These are phyloP conservation scores for Chorisops tibialis DNA, from an alignment of 2,888 invertebrate genomes.

Conservation along the genomic window DNA sequence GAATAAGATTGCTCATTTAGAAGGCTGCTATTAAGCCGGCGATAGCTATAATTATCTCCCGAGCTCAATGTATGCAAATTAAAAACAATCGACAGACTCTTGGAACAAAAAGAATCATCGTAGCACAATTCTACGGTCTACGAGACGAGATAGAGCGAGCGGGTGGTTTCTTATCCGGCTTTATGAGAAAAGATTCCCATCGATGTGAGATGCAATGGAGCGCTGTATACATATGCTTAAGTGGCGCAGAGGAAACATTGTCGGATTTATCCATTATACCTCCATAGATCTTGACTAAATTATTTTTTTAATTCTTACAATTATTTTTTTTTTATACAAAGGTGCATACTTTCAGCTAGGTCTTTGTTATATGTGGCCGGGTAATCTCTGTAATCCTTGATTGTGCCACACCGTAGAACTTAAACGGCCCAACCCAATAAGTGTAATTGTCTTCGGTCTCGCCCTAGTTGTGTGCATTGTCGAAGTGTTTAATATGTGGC, in stretches of 20 bases:
- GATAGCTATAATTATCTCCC: slow-evolving; percentile 21
- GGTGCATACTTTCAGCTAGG: too few relatives aligned
- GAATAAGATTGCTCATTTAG: slow-evolving; percentile 24
- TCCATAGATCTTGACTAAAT: neutral
- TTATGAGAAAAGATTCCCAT: slow-evolving; percentile 1
- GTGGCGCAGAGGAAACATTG: neutral
- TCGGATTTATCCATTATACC: neutral
- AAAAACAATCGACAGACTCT: slow-evolving; percentile 19
- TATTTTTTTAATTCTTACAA: neutral
- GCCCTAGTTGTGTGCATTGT: too few relatives aligned
- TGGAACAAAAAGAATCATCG: slow-evolving; percentile 11
- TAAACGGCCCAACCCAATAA: too few relatives aligned
- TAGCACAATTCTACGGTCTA: neutral
- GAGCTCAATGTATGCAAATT: slow-evolving; percentile 24
- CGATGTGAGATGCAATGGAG: neutral
- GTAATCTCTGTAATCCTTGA: too few relatives aligned
- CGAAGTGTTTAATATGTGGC: too few relatives aligned
- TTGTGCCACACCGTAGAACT: too few relatives aligned
- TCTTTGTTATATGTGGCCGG: too few relatives aligned
- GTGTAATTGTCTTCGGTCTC: too few relatives aligned
- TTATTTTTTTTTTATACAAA: neutral
- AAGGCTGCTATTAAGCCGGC: slow-evolving; percentile 17
- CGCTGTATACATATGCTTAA: neutral
- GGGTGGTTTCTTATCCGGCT: neutral
- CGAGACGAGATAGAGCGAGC: neutral